Evolutionary conservation across 2,888 invertebrate species (phyloP).

Genomic region (Sthenelais limicola): DNA sequence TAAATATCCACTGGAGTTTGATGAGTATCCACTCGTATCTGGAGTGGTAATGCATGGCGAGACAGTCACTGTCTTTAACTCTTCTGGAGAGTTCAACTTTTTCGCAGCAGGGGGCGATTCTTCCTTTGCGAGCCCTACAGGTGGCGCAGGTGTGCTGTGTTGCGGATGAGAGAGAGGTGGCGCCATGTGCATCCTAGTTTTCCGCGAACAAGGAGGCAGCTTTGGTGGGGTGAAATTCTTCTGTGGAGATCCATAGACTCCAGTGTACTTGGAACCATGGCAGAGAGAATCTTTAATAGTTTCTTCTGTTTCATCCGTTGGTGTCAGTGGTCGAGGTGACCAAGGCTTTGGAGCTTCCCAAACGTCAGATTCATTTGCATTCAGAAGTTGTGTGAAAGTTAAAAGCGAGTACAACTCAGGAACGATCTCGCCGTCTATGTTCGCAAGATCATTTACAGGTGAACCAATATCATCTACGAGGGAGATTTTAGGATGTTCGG

Average conservation of each 20-base stretch:
- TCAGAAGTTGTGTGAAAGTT: too few species aligned
- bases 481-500: too few species aligned
- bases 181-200: not conserved
- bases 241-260: constrained; percentile 27
- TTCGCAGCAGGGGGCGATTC: not conserved
- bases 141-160: not conserved
- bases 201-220: constrained; percentile 17
- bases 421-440: too few species aligned
- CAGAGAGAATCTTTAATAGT: not conserved
- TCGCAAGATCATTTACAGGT: too few species aligned
- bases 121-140: not conserved
- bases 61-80: too few species aligned
- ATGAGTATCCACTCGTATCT: constrained; percentile 2
- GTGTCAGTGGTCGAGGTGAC: constrained; percentile 19
- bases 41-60: too few species aligned
- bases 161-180: not conserved
- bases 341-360: constrained; percentile 22
- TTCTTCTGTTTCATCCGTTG: not conserved
- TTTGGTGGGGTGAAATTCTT: constrained; percentile 18
- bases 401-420: too few species aligned
- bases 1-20: constrained; percentile 14
- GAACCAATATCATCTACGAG: too few species aligned
- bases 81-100: not conserved
- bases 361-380: not conserved
- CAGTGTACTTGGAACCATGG: not conserved